Base-by-base conservation (phyloP, 2,888 invertebrate genomes). In the Epinotia demarniana region DNA sequence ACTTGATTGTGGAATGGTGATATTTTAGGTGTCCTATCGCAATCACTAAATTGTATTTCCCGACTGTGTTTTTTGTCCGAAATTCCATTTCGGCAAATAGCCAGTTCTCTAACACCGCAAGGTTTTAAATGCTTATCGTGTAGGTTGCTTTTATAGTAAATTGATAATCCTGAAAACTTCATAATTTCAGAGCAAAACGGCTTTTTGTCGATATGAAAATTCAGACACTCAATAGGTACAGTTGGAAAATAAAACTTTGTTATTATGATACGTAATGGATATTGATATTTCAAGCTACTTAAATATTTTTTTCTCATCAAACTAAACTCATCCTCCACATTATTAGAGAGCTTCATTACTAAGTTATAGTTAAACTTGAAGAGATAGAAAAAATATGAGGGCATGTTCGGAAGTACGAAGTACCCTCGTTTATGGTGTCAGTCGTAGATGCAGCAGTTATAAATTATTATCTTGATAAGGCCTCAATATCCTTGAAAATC, bases 401-500 rank as follows among this genome's bases (percentile, higher is more conserved):
- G 57, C 19, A 69, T 19, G 23, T 63, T 58, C 58, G 19, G n/a
- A 18, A 39, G 19, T 46, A 43, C 63, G n/a, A 18, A 39, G 19
- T 46, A 43, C 63, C 58, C 69, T 63, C 23, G 58, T 16, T 64
- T 27, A 19, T 49, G 46, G 27, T 53, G 60, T 64, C 57, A 64
- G 63, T 70, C 68, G 46, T 66, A 60, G 63, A 33, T 61, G 46
- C 61, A 19, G 72, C 60, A 71, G 71, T 67, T 16, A 19, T 62
- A 71, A 71, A 71, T 71, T 75, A 75, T 67, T 75, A 75, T 75
- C 75, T 61, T 55, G 66, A 33, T 75, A 75, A 75, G 71, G 75
- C 75, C 75, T 75, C 74, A 43, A 57, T 64, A 39, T 74, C 49
- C 55, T 69, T 23, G 61, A 75, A 75, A 63, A 60, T 71, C 70